These are phyloP conservation scores for Aythya baeri DNA, from an alignment of 2,113 vertebrate genomes.

Conservation along the genomic window DNA sequence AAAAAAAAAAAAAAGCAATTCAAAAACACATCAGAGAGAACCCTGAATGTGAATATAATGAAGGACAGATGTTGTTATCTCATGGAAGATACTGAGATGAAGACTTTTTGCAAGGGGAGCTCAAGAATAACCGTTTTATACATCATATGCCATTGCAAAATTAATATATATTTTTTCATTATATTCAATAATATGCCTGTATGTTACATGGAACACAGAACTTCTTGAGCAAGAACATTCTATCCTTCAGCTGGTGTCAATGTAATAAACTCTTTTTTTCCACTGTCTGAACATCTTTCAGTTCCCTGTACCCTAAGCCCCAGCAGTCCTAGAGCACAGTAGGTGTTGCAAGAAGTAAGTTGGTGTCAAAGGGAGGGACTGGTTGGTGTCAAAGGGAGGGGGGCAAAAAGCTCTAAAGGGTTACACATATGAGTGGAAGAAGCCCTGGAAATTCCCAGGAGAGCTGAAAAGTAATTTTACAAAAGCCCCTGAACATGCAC, in stretches of 20 bases:
- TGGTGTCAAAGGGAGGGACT: not conserved
- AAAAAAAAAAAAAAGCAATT: slow-evolving; percentile 10
- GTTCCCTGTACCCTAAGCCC: not conserved
- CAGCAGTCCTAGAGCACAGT: not conserved
- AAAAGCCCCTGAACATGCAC: fast-evolving
- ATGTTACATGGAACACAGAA: not conserved
- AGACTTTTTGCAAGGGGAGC: not conserved
- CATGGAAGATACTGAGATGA: not conserved
- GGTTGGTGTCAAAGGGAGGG: not conserved
- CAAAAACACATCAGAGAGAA: slow-evolving; percentile 5
- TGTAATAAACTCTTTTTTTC: not conserved
- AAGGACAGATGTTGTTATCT: slow-evolving; percentile 46
- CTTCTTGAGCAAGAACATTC: not conserved
- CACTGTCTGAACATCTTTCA: not conserved
- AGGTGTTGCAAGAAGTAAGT: not conserved
- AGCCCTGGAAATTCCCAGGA: not conserved
- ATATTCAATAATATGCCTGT: not conserved
- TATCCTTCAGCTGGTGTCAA: not conserved
- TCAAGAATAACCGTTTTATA: not conserved
- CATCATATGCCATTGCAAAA: not conserved
- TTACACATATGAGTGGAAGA: not conserved
- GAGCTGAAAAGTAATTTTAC: not conserved
- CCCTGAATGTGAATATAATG: slow-evolving; percentile 1
- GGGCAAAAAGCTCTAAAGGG: not conserved
- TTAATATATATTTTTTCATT: not conserved